Conservation (phyloP, 2,113 vertebrate genomes). For the Sylvietta virens region DNA sequence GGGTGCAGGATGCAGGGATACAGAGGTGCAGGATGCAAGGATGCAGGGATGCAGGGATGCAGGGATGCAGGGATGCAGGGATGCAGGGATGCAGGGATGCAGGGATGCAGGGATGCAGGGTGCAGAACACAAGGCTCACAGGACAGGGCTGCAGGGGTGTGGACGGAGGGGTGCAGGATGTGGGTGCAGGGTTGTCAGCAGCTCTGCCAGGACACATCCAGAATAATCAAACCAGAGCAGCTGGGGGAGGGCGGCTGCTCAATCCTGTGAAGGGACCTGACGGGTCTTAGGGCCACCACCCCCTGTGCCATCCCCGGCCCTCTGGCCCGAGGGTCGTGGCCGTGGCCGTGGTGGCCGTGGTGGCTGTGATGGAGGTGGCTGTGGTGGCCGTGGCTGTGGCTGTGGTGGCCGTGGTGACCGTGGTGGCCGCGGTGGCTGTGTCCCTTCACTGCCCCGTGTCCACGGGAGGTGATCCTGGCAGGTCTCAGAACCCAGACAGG, state of each 20-base stretch:
- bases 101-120: too few relatives aligned
- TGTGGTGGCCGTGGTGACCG: not conserved
- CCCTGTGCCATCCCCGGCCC: too few relatives aligned
- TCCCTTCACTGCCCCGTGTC: accelerated
- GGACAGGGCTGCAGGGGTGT: not conserved
- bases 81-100: not conserved
- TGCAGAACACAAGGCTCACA: not conserved
- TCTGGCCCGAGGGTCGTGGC: too few relatives aligned
- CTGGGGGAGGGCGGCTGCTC: not conserved
- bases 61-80: not conserved
- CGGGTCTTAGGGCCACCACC: not conserved
- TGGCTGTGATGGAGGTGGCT: not conserved
- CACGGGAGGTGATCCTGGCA: accelerated
- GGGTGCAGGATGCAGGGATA: too few relatives aligned
- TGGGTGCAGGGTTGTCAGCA: not conserved
- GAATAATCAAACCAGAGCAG: not conserved
- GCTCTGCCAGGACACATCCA: not conserved
- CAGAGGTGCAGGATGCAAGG: too few relatives aligned
- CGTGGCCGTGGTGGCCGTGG: too few relatives aligned
- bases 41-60: too few relatives aligned
- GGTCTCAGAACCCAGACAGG: not conserved
- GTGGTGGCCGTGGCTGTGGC: not conserved
- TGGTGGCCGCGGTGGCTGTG: not conserved
- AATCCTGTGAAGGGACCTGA: accelerated
- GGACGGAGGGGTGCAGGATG: not conserved